These are phyloP conservation scores for Drosophila orena DNA, from an alignment of 1,140 invertebrate species.

Conservation along the genomic window DNA sequence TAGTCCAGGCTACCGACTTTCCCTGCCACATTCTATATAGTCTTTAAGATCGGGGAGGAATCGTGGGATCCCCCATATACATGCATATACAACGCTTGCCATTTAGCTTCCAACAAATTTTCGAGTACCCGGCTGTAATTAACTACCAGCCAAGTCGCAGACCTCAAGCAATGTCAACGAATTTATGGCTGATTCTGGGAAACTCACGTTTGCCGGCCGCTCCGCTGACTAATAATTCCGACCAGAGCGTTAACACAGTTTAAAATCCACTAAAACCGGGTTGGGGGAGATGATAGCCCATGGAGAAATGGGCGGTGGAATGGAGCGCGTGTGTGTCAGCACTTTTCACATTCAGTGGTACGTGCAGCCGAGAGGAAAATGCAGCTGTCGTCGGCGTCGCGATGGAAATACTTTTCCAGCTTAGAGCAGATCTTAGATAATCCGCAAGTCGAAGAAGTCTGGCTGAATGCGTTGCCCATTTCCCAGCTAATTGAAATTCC, in stretches of 20 bases:
- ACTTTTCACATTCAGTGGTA: constrained; percentile 43
- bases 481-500: constrained; percentile 59
- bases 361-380: constrained; percentile 38
- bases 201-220: constrained; percentile 27
- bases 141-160: constrained; percentile 13
- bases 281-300: not conserved
- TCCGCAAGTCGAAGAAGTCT: constrained; percentile 35
- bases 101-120: not conserved
- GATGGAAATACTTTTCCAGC: constrained; percentile 41
- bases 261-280: constrained; percentile 39
- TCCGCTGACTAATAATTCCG: constrained; percentile 42
- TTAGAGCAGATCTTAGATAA: constrained; percentile 59
- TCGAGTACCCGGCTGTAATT: constrained; percentile 4
- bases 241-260: constrained; percentile 47
- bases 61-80: not conserved
- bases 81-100: too few species aligned
- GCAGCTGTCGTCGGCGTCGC: constrained; percentile 39
- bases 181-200: constrained; percentile 45
- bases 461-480: constrained; percentile 40
- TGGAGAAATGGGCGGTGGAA: constrained; percentile 5
- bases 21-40: not conserved
- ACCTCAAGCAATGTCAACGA: constrained; percentile 40
- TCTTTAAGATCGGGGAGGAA: not conserved
- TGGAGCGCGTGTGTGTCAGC: constrained; percentile 32
- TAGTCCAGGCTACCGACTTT: not conserved